Conservation (phyloP, 2,888 invertebrate species). For the Agrochola lota region DNA sequence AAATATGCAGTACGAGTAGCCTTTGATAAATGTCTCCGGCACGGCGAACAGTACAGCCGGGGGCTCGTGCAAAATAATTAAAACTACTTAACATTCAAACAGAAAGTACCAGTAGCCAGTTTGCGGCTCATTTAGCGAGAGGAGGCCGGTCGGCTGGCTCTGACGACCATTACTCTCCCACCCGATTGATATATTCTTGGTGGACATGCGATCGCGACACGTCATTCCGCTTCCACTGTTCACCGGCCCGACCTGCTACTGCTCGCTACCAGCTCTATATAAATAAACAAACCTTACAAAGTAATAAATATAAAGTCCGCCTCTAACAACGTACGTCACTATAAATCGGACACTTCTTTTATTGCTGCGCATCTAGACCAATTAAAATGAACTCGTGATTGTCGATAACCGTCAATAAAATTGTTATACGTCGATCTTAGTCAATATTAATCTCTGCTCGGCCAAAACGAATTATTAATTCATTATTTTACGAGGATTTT, state of each 20-base stretch:
- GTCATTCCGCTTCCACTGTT: conserved; percentile 80
- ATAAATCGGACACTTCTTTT: conserved; percentile 85
- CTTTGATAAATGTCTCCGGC: conserved; percentile 83
- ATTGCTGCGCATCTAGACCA: conserved; percentile 79
- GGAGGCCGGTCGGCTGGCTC: conserved; percentile 75
- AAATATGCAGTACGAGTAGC: conserved; percentile 60
- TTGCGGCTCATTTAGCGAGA: conserved; percentile 83
- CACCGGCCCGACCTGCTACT: conserved; percentile 62
- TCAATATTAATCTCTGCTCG: conserved; percentile 64
- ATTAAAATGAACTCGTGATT: conserved; percentile 84
- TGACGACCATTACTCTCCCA: conserved; percentile 85
- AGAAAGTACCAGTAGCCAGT: conserved; percentile 85
- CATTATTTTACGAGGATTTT: conserved; percentile 52
- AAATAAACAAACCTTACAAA: conserved; percentile 79
- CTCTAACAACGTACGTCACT: conserved; percentile 80
- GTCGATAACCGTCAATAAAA: conserved; percentile 78
- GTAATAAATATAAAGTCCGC: conserved; percentile 82
- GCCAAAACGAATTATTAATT: conserved; percentile 55
- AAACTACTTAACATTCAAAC: conserved; percentile 90
- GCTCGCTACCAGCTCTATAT: conserved; percentile 68
- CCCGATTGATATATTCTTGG: conserved; percentile 87
- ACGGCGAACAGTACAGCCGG: conserved; percentile 78
- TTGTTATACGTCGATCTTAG: conserved; percentile 66
- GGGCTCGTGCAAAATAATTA: conserved; percentile 88
- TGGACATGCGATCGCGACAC: conserved; percentile 89